These are phyloP conservation scores for Gonocerus acuteangulatus DNA, from an alignment of 2,888 invertebrate genomes.

Conservation along the genomic window DNA sequence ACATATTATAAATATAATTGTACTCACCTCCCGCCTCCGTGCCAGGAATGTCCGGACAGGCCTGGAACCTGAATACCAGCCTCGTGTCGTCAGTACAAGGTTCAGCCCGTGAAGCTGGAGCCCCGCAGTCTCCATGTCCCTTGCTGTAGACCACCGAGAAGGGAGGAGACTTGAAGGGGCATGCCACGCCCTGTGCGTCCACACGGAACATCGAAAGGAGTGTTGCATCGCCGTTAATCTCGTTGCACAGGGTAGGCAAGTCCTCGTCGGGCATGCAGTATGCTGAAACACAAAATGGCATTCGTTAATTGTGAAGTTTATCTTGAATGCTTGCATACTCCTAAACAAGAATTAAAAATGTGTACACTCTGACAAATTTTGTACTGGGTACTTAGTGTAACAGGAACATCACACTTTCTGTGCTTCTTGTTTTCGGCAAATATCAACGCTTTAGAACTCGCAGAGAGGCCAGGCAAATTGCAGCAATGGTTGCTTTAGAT, in stretches of 20 bases:
- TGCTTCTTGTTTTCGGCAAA: too few species aligned
- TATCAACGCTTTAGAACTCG: too few species aligned
- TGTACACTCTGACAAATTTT: too few species aligned
- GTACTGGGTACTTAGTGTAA: too few species aligned
- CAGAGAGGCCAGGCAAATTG: too few species aligned
- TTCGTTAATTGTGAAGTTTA: too few species aligned
- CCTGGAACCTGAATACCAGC: slow-evolving; percentile 71
- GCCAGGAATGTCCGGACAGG: slow-evolving; percentile 68
- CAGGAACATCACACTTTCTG: too few species aligned
- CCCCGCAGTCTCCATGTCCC: slow-evolving; percentile 62
- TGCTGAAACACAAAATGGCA: slow-evolving; percentile 45
- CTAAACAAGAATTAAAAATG: too few species aligned
- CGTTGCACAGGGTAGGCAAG: slow-evolving; percentile 56
- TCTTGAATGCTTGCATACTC: too few species aligned
- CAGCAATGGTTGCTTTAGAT: too few species aligned
- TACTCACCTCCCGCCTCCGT: slow-evolving; percentile 67
- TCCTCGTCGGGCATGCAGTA: slow-evolving; percentile 51
- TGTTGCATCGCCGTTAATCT: slow-evolving; percentile 63
- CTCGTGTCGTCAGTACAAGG: slow-evolving; percentile 76
- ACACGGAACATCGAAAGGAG: slow-evolving; percentile 69
- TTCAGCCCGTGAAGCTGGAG: slow-evolving; percentile 70
- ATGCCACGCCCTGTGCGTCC: slow-evolving; percentile 61
- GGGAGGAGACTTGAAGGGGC: slow-evolving; percentile 74
- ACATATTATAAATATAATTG: too few species aligned
- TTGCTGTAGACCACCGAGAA: slow-evolving; percentile 73